Conservation (phyloP, 1,140 invertebrate species). For the Monomorium pharaonis region DNA sequence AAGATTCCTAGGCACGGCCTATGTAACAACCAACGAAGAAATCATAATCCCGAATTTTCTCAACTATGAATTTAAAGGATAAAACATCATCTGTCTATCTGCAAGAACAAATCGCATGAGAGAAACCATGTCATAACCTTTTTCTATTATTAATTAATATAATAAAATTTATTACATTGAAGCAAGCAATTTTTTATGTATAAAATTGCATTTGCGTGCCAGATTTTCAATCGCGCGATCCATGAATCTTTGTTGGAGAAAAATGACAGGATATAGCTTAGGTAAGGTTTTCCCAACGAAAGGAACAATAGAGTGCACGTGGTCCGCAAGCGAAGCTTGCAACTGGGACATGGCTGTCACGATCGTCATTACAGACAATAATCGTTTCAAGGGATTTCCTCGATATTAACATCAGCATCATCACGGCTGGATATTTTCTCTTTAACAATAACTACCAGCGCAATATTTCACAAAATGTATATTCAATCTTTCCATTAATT, state of each 20-base stretch:
- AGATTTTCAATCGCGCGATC: conserved; percentile 4
- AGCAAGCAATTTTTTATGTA: not conserved
- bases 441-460: not conserved
- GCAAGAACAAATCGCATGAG: not conserved
- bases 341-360: conserved; percentile 54
- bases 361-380: conserved; percentile 35
- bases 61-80: conserved; percentile 38
- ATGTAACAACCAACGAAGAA: not conserved
- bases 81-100: not conserved
- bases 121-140: not conserved
- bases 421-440: not conserved
- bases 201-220: conserved; percentile 9
- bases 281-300: conserved; percentile 49
- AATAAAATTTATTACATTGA: not conserved
- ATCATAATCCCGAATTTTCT: conserved; percentile 41
- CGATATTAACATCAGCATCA: not conserved
- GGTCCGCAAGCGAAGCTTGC: conserved; percentile 1
- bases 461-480: not conserved
- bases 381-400: conserved; percentile 56
- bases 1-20: not conserved
- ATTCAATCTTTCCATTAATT: not conserved
- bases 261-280: conserved; percentile 52
- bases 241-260: conserved; percentile 31
- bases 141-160: not conserved
- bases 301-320: conserved; percentile 41